A percentile compares a stretch with the other conserved stretches of the same genome.
These are phyloP conservation scores for Coremacera marginata DNA, from an alignment of 2,888 invertebrate species.

Conservation along the genomic window DNA sequence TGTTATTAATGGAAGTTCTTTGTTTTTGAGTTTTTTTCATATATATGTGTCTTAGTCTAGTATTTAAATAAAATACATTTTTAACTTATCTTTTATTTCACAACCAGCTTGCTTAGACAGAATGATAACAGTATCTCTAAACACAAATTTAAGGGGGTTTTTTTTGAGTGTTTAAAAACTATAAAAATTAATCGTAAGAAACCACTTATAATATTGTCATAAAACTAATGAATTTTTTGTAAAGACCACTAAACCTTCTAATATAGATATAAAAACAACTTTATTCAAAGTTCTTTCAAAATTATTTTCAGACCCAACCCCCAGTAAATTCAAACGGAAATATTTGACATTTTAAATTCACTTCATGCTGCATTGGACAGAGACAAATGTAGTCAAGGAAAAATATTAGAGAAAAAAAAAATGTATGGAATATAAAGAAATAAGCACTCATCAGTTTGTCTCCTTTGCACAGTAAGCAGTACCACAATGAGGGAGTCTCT, in stretches of 20 bases:
- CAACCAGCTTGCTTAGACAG: no score
- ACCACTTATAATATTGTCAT: not conserved
- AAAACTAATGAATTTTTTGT: not conserved
- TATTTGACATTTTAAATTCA: slow-evolving; percentile 9
- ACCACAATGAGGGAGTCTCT: no score
- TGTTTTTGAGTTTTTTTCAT: not conserved
- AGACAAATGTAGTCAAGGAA: slow-evolving; percentile 5
- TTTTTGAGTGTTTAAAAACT: no score
- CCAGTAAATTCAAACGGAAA: not conserved
- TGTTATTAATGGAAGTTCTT: not conserved
- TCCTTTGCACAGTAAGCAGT: not conserved
- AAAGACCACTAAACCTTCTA: not conserved
- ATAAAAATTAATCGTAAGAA: not conserved
- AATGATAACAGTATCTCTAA: not conserved
- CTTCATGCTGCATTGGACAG: slow-evolving; percentile 10
- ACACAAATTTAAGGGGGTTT: not conserved
- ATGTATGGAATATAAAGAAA: not conserved
- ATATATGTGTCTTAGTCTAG: not conserved
- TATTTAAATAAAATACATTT: not conserved
- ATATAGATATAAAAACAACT: not conserved
- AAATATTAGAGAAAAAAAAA: not conserved
- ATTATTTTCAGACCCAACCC: not conserved
- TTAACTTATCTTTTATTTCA: no score
- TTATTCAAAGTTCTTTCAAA: not conserved
- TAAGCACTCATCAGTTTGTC: slow-evolving; percentile 11